Evolutionary conservation across 1,140 invertebrate genomes (phyloP).

Genomic region (Temnothorax longispinosus): DNA sequence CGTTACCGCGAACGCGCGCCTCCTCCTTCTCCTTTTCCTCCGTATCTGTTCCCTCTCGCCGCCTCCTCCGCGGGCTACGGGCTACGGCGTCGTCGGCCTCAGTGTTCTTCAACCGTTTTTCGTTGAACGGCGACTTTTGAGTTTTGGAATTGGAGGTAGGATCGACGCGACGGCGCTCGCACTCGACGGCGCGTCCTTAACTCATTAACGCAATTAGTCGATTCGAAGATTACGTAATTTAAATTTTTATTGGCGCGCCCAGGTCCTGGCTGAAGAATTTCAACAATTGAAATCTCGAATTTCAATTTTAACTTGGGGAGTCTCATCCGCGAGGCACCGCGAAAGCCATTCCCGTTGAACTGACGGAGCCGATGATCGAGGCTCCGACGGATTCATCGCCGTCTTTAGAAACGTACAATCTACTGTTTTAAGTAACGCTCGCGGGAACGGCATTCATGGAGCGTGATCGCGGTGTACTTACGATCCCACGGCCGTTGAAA

Average conservation of each 20-base stretch:
- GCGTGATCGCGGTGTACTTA: neutral
- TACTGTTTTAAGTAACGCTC: neutral
- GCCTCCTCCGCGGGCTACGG: neutral
- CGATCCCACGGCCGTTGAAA: conserved; percentile 6
- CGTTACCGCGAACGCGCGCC: conserved; percentile 75
- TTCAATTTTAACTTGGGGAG: neutral
- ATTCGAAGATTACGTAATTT: neutral
- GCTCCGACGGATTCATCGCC: neutral
- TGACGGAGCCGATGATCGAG: neutral
- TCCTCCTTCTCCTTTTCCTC: conserved; percentile 35
- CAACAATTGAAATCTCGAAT: neutral
- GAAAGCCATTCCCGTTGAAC: neutral
- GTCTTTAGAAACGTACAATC: neutral
- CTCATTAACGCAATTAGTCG: neutral
- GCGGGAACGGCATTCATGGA: neutral
- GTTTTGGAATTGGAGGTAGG: too few species aligned
- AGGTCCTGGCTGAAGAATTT: too few species aligned
- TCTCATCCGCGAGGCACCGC: neutral
- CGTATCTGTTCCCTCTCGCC: neutral
- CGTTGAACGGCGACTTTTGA: neutral
- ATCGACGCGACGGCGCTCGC: neutral
- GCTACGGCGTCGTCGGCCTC: neutral
- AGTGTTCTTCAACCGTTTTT: conserved; percentile 31
- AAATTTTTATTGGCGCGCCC: neutral
- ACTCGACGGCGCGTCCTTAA: neutral